These are phyloP conservation scores for Cydia amplana DNA, from an alignment of 1,140 invertebrate species.

Conservation along the genomic window DNA sequence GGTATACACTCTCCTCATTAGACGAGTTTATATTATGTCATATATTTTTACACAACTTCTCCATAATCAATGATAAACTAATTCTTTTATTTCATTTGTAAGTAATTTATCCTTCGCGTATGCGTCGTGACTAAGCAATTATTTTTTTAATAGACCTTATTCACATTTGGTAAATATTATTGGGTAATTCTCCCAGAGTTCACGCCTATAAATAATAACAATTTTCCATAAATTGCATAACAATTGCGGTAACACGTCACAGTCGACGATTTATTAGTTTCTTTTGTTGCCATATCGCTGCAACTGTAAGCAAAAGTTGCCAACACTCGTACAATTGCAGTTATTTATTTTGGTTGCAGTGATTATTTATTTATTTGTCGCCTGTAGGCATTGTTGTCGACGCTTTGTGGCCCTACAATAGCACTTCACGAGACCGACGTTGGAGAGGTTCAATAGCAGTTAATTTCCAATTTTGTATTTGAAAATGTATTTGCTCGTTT, in stretches of 20 bases:
- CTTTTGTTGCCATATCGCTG: constrained; percentile 49
- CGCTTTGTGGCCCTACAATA: constrained; percentile 13
- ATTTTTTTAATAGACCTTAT: background rate
- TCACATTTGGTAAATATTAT: constrained; percentile 27
- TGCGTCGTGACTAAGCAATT: constrained; percentile 18
- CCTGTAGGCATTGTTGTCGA: background rate
- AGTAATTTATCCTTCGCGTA: background rate
- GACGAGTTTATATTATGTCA: too few relatives aligned
- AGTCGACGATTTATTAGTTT: constrained; percentile 67
- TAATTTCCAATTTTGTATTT: constrained; percentile 17
- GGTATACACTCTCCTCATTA: too few relatives aligned
- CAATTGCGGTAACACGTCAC: constrained; percentile 68
- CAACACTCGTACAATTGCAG: constrained; percentile 45
- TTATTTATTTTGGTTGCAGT: constrained; percentile 56
- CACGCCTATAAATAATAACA: constrained; percentile 45
- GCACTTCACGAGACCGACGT: constrained; percentile 1
- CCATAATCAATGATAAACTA: background rate
- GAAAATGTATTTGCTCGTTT: constrained; percentile 15
- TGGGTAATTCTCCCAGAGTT: constrained; percentile 37
- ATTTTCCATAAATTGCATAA: constrained; percentile 66
- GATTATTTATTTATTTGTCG: constrained; percentile 54
- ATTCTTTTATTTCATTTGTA: background rate
- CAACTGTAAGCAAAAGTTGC: constrained; percentile 35
- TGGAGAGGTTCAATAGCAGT: constrained; percentile 19
- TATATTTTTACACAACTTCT: background rate